These are phyloP conservation scores for Habroteleia sp. DNA, from an alignment of 2,888 invertebrate genomes.

Conservation along the genomic window DNA sequence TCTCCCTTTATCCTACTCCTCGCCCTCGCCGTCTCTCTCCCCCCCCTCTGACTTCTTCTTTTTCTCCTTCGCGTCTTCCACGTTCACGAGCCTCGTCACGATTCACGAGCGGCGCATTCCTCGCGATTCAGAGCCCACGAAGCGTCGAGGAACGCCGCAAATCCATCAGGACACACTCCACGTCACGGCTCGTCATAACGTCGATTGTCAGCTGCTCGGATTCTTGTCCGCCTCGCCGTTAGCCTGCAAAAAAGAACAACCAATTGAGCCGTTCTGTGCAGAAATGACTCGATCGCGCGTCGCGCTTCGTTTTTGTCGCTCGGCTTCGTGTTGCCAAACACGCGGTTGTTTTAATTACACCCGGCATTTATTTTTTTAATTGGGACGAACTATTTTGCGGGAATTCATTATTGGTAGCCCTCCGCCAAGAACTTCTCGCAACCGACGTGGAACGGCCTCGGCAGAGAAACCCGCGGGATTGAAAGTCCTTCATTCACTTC, in stretches of 20 bases:
- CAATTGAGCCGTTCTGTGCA: constrained; percentile 7
- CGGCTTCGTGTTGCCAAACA: background rate
- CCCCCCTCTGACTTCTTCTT: constrained; percentile 16
- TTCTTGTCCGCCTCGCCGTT: constrained; percentile 32
- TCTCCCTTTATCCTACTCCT: constrained; percentile 8
- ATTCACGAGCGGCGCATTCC: constrained; percentile 58
- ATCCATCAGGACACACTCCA: constrained; percentile 52
- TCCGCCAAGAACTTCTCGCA: too few species aligned
- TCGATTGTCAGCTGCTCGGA: constrained; percentile 45
- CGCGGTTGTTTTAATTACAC: constrained; percentile 33
- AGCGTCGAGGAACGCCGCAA: constrained; percentile 49
- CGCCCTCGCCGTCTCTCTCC: constrained; percentile 7
- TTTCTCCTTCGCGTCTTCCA: constrained; percentile 29
- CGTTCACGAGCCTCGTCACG: constrained; percentile 52
- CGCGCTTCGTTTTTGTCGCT: constrained; percentile 7
- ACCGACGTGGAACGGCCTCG: too few species aligned
- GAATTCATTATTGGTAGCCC: too few species aligned
- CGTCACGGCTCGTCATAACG: constrained; percentile 57
- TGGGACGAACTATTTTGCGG: too few species aligned
- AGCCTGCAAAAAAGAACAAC: constrained; percentile 13
- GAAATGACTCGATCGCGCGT: constrained; percentile 6
- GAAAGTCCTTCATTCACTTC: too few species aligned
- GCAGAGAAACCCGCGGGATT: too few species aligned
- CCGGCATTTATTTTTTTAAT: constrained; percentile 17
- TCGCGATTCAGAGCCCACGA: constrained; percentile 58